Conservation (phyloP, 2,888 invertebrate species). For the Heliconius hortense region DNA sequence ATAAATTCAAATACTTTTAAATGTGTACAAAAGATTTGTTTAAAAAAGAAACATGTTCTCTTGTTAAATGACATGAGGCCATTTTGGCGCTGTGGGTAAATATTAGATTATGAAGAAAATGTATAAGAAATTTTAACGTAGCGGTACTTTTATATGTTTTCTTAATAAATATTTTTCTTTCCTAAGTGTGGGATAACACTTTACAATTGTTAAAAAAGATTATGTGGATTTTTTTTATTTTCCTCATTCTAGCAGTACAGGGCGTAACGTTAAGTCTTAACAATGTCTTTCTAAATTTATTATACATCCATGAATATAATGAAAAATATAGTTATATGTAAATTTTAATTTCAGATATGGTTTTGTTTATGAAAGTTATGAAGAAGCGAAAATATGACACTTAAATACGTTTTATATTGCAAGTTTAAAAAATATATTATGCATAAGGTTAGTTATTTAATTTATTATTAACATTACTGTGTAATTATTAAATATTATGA, state of each 20-base stretch:
- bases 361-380: conserved; percentile 95
- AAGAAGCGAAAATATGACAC: conserved; percentile 84
- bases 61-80: no score
- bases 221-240: no score
- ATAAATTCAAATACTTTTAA: no score
- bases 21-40: no score
- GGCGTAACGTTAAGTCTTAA: neutral
- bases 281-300: neutral
- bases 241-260: neutral
- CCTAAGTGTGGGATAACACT: no score
- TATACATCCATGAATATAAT: neutral
- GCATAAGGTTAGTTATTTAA: conserved; percentile 21
- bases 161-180: no score
- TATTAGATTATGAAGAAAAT: no score
- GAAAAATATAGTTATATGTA: neutral
- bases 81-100: no score
- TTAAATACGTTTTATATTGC: conserved; percentile 24
- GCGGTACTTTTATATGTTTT: no score
- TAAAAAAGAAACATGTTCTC: no score
- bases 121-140: no score
- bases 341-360: conserved; percentile 87
- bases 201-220: no score
- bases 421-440: conserved; percentile 3
- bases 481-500: neutral
- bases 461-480: neutral